Evolutionary conservation across 2,113 vertebrate species (phyloP).

Genomic region (Laticauda colubrina): DNA sequence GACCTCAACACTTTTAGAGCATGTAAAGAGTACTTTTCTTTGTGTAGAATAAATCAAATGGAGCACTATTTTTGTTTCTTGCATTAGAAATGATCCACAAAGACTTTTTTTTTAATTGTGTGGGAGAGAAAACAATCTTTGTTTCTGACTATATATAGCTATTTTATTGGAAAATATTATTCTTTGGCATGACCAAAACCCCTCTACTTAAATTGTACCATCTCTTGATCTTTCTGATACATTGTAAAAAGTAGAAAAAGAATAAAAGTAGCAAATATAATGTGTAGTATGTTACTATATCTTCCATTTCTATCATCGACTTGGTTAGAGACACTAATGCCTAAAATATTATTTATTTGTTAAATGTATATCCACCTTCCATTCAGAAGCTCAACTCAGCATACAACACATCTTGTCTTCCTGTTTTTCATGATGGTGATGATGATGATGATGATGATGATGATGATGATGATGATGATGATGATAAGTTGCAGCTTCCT

Average conservation of each 20-base stretch:
- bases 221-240: background rate
- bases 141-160: background rate
- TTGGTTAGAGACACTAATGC: background rate
- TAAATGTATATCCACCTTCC: background rate
- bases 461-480: too few species aligned
- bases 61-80: background rate
- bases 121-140: background rate
- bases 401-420: background rate
- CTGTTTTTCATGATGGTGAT: background rate
- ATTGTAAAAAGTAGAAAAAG: background rate
- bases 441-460: too few species aligned
- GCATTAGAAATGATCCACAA: background rate
- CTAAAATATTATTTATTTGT: background rate
- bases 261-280: background rate
- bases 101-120: background rate
- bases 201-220: background rate
- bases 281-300: background rate
- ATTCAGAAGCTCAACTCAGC: background rate
- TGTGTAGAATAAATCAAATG: background rate
- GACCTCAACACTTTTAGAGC: background rate
- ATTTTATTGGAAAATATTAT: background rate
- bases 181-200: background rate
- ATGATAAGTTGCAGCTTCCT: too few species aligned
- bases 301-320: background rate
- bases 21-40: background rate